Evolutionary conservation across 2,888 invertebrate species (phyloP).

Genomic region (Hypomecis atomaria): DNA sequence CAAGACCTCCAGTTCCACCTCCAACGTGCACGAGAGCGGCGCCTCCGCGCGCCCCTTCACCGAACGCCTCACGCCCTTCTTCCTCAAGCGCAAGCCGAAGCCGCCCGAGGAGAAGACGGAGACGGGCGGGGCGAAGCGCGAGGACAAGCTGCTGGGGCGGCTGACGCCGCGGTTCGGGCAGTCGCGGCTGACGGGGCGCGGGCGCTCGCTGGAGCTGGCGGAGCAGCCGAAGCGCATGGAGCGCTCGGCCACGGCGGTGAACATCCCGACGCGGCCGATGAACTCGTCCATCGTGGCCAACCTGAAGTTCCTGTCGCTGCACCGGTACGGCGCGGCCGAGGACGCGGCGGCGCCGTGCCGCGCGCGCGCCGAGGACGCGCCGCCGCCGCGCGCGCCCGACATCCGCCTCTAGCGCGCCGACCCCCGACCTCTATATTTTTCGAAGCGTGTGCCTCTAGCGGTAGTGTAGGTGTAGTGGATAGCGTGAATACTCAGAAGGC

Average conservation of each 20-base stretch:
- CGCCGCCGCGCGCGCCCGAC: conserved; percentile 44
- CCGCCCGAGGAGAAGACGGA: conserved; percentile 59
- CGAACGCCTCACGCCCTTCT: conserved; percentile 79
- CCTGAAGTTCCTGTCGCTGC: conserved; percentile 75
- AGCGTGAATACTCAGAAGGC: conserved; percentile 80
- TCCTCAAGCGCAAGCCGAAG: conserved; percentile 76
- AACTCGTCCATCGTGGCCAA: conserved; percentile 76
- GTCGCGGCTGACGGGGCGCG: conserved; percentile 73
- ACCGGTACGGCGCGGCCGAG: conserved; percentile 73
- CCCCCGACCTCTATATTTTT: conserved; percentile 65
- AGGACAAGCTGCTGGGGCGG: conserved; percentile 75
- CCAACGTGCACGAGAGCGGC: conserved; percentile 75
- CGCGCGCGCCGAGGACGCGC: conserved; percentile 52
- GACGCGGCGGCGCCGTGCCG: conserved; percentile 63
- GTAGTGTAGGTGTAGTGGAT: conserved; percentile 54
- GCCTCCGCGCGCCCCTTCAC: conserved; percentile 65
- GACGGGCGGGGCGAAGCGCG: conserved; percentile 54
- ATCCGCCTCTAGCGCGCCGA: conserved; percentile 50
- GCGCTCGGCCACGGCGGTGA: conserved; percentile 74
- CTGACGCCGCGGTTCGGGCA: conserved; percentile 78
- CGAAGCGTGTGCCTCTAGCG: conserved; percentile 74
- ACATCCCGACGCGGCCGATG: conserved; percentile 68
- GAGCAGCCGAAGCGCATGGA: conserved; percentile 66
- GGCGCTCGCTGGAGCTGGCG: conserved; percentile 74
- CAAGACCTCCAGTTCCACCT: conserved; percentile 77